Evolutionary conservation across 2,888 invertebrate species (phyloP).

Genomic region (Bugulina stolonifera): DNA sequence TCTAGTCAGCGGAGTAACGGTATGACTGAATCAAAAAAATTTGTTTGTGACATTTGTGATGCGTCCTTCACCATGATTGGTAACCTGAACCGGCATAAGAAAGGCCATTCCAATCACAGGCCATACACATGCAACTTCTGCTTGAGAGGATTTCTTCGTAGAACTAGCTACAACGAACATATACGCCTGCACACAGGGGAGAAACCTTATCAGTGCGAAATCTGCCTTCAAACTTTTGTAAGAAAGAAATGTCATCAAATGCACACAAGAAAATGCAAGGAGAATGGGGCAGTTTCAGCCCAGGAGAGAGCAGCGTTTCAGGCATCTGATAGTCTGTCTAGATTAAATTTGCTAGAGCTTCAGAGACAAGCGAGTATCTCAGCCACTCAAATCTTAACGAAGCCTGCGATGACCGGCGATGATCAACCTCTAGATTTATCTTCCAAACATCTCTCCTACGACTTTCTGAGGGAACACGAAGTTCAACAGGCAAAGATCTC

Average conservation of each 20-base stretch:
- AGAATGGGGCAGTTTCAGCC: no score
- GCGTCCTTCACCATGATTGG: constrained; percentile 24
- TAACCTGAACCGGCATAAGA: constrained; percentile 25
- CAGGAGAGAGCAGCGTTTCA: no score
- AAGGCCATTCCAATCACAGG: constrained; percentile 17
- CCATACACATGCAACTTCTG: constrained; percentile 26
- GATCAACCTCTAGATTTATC: constrained; percentile 2
- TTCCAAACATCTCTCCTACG: background rate
- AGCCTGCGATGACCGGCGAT: no score
- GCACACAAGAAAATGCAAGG: constrained; percentile 9
- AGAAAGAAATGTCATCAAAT: constrained; percentile 25
- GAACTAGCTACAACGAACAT: constrained; percentile 24
- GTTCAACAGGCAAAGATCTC: background rate
- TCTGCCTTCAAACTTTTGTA: constrained; percentile 19
- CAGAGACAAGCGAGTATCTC: no score
- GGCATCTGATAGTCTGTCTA: no score
- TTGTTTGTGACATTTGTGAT: constrained; percentile 9
- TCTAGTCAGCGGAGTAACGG: no score
- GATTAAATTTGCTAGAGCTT: no score
- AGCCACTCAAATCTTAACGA: no score
- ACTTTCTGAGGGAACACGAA: background rate
- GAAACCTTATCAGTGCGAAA: constrained; percentile 25
- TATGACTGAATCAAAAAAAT: no score
- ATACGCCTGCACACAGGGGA: constrained; percentile 25
- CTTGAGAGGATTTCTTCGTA: constrained; percentile 16